These are phyloP conservation scores for Odocoileus hemionus DNA, from an alignment of 2,113 vertebrate species.

Conservation along the genomic window DNA sequence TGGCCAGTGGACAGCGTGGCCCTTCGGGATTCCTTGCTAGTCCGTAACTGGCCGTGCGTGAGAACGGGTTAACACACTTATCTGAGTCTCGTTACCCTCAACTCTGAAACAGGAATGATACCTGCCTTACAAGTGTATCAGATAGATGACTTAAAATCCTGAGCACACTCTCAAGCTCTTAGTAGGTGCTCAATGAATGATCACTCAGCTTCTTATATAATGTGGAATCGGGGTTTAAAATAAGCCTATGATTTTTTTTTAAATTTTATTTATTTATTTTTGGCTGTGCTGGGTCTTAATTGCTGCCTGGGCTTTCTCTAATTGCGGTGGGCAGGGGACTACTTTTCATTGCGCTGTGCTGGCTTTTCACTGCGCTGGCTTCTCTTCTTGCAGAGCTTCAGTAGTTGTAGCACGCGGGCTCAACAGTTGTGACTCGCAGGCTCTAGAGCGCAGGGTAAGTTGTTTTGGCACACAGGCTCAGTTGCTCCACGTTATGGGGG, in stretches of 20 bases:
- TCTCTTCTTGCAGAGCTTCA: neutral
- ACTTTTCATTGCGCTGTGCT: neutral
- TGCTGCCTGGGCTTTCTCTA: neutral
- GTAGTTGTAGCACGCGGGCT: neutral
- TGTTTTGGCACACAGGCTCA: neutral
- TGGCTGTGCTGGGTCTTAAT: neutral
- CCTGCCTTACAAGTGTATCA: neutral
- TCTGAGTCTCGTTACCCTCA: neutral
- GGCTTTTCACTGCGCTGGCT: neutral
- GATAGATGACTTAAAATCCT: neutral
- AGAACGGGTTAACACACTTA: rapidly evolving
- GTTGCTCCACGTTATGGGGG: neutral
- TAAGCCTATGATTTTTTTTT: neutral
- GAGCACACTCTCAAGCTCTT: neutral
- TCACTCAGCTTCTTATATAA: neutral
- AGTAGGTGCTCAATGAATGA: neutral
- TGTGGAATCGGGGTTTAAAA: neutral
- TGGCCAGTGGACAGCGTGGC: neutral
- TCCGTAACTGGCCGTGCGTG: neutral
- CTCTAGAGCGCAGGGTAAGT: neutral
- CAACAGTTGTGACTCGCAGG: neutral
- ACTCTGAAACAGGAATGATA: neutral
- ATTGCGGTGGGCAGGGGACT: rapidly evolving
- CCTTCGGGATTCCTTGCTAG: neutral
- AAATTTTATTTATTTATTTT: neutral